Conservation (phyloP, 2,797 vertebrate genomes). For the Propithecus perrieri region DNA sequence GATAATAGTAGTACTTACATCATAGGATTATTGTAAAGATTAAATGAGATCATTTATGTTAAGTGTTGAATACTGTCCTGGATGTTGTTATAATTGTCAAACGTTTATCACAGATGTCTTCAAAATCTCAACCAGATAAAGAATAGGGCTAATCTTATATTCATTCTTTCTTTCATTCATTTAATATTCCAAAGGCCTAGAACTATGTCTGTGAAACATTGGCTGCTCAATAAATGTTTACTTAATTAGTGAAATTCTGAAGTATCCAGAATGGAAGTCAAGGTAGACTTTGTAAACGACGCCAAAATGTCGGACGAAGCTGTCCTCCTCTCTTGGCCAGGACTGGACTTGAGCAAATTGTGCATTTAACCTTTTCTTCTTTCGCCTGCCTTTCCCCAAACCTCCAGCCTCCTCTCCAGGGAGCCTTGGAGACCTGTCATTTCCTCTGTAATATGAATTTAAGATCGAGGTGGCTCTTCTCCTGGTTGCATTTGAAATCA, state of each 20-base stretch:
- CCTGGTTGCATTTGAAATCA: not conserved
- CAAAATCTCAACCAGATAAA: not conserved
- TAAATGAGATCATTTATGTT: not conserved
- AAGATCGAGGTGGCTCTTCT: not conserved
- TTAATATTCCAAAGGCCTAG: not conserved
- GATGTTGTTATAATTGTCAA: not conserved
- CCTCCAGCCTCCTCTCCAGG: not conserved
- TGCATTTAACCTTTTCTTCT: not conserved
- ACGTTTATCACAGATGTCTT: not conserved
- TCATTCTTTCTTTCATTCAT: not conserved
- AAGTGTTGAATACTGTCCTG: not conserved
- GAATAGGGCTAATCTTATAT: not conserved
- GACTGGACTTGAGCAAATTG: not conserved
- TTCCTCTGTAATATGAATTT: not conserved
- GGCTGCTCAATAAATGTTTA: not conserved
- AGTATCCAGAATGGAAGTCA: not conserved
- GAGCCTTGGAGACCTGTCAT: not conserved
- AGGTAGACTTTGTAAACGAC: not conserved
- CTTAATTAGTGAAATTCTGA: not conserved
- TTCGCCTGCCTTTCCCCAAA: not conserved
- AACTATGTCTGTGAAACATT: not conserved
- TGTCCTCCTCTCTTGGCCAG: not conserved
- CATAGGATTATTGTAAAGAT: not conserved
- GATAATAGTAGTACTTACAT: not conserved
- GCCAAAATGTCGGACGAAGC: not conserved